Conservation (phyloP, 37 sponge, comb jelly and placozoan species). For the Halichondria panicea region DNA sequence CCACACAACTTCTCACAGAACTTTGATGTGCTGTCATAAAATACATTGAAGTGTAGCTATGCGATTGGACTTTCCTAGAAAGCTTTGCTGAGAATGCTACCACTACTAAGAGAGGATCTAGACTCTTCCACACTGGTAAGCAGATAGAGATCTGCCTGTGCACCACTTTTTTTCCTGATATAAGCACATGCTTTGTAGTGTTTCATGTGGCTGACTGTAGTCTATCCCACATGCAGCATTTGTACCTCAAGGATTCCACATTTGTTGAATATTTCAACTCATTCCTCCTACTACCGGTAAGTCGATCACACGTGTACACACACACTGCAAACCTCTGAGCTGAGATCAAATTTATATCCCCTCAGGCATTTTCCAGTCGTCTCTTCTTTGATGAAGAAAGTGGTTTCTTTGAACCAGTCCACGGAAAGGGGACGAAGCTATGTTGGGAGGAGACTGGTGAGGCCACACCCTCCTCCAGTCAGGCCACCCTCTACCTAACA, state of each 20-base stretch:
- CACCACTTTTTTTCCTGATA: background rate
- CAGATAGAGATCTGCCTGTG: background rate
- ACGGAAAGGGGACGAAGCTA: background rate
- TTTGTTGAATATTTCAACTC: constrained; percentile 83
- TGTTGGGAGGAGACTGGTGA: background rate
- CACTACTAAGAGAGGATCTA: constrained; percentile 2
- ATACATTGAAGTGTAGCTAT: too few relatives aligned
- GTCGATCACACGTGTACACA: too few relatives aligned
- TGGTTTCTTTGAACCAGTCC: constrained; percentile 41
- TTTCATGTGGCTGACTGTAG: too few relatives aligned
- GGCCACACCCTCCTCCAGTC: constrained; percentile 25
- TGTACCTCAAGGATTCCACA: constrained; percentile 46
- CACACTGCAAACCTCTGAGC: too few relatives aligned
- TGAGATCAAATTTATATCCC: background rate
- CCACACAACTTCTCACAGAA: background rate
- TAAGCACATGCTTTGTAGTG: too few relatives aligned
- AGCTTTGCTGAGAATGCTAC: too few relatives aligned
- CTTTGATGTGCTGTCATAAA: too few relatives aligned
- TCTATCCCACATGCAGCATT: too few relatives aligned
- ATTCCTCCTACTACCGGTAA: constrained; percentile 78
- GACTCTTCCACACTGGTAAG: constrained; percentile 28
- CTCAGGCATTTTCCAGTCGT: constrained; percentile 35
- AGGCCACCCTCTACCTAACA: constrained; percentile 32
- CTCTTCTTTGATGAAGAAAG: constrained; percentile 35
- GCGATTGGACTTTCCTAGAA: too few relatives aligned